Percentiles rank a stretch among this genome's conserved stretches.
Evolutionary conservation across 2,113 vertebrate species (phyloP).

Genomic region (Cisticola juncidis): DNA sequence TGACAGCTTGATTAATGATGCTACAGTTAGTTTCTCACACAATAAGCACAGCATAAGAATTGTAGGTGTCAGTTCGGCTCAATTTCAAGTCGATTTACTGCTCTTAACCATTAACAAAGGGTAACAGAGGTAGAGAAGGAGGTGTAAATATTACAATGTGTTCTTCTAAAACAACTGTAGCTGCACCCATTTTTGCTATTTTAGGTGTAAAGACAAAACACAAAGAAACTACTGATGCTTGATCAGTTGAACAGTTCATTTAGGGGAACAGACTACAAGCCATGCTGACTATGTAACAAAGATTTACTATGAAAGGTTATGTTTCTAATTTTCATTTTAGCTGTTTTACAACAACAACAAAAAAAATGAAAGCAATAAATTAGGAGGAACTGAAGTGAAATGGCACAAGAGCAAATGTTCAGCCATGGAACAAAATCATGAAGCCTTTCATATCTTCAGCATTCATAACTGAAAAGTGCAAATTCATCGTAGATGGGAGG

Average conservation of each 20-base stretch:
- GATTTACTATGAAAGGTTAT: neutral
- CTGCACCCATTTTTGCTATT: neutral
- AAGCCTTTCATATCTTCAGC: neutral
- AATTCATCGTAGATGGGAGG: neutral
- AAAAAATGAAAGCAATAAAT: neutral
- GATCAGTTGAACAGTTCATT: neutral
- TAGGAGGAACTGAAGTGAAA: neutral
- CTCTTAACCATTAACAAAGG: slow-evolving; percentile 42
- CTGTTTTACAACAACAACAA: neutral
- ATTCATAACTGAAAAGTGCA: neutral
- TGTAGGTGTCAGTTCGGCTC: slow-evolving; percentile 71
- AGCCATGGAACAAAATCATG: neutral
- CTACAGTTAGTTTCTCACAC: slow-evolving; percentile 76
- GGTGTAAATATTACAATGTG: neutral
- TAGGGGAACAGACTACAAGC: neutral
- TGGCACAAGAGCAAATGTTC: neutral
- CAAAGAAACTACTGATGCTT: neutral
- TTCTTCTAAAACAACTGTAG: neutral
- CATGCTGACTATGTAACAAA: neutral
- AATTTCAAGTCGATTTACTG: slow-evolving; percentile 63
- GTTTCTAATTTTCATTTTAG: neutral
- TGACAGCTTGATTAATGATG: slow-evolving; percentile 81
- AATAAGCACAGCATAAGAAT: slow-evolving; percentile 72
- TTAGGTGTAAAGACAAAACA: neutral
- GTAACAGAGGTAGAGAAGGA: neutral